Evolutionary conservation across 1,140 invertebrate species (phyloP).

Genomic region (Drosophila punjabiensis): DNA sequence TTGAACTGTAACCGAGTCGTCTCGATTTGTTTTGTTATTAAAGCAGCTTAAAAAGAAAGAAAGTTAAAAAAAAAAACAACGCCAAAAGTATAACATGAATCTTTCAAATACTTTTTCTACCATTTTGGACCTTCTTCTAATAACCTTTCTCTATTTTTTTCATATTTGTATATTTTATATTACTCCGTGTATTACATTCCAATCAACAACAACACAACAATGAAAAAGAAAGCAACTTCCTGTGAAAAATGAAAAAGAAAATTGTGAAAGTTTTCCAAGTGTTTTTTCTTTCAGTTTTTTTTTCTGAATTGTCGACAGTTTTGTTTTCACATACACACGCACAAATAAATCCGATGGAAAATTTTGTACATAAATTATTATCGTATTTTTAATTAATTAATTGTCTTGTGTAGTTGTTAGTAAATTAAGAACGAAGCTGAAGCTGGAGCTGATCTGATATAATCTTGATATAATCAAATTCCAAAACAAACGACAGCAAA

Average conservation of each 20-base stretch:
- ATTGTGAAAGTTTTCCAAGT: conserved; percentile 34
- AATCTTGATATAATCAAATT: conserved; percentile 49
- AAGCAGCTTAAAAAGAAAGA: conserved; percentile 61
- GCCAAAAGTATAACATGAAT: conserved; percentile 49
- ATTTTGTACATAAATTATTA: conserved; percentile 81
- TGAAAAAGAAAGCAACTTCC: conserved; percentile 13
- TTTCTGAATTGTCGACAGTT: conserved; percentile 63
- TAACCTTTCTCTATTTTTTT: conserved; percentile 27
- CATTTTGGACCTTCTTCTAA: conserved; percentile 31
- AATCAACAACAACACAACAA: conserved; percentile 29
- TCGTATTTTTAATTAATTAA: conserved; percentile 79
- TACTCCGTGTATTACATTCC: conserved; percentile 45
- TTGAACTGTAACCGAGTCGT: conserved; percentile 64
- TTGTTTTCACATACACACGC: conserved; percentile 50
- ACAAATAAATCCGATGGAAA: conserved; percentile 76
- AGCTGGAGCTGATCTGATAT: conserved; percentile 44
- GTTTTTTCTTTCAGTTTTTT: conserved; percentile 49
- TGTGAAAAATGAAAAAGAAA: conserved; percentile 32
- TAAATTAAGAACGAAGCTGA: conserved; percentile 67
- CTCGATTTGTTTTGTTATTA: conserved; percentile 68
- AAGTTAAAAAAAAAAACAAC: conserved; percentile 34
- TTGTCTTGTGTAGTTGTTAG: conserved; percentile 68
- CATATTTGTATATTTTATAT: conserved; percentile 47
- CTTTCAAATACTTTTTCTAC: conserved; percentile 8
- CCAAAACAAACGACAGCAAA: conserved; percentile 45